phyloP scores from a whole-genome alignment of 2,888 invertebrate genomes.

The Noctua comes region DNA sequence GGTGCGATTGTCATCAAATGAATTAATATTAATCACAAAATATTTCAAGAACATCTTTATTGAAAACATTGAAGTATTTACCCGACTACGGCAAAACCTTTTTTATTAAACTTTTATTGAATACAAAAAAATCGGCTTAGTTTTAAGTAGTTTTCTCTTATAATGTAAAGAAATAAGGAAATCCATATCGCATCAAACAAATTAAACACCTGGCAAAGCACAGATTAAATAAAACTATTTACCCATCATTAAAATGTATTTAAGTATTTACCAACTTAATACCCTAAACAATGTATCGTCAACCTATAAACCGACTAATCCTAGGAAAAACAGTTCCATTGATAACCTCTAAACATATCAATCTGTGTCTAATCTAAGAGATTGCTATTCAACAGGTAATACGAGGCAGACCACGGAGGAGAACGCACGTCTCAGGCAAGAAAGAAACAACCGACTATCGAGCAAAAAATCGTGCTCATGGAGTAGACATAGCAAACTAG shows the following conservation, averaged over 20 bases:
- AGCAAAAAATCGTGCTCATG: neutral
- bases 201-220: neutral
- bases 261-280: neutral
- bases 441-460: too few relatives aligned
- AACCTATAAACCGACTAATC: conserved; percentile 18
- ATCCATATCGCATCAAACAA: neutral
- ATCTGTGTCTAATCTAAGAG: conserved; percentile 26
- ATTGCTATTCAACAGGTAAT: conserved; percentile 39
- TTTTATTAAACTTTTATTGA: too few relatives aligned
- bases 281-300: neutral
- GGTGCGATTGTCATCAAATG: neutral
- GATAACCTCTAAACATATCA: conserved; percentile 26
- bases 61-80: neutral
- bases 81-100: neutral
- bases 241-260: neutral
- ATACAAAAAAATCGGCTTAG: neutral
- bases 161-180: neutral
- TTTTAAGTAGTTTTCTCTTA: too few relatives aligned
- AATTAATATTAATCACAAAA: neutral
- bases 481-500: neutral
- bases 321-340: neutral
- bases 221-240: neutral
- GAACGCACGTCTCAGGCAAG: conserved; percentile 26
- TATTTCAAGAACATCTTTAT: neutral
- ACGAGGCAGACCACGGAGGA: neutral